Evolutionary conservation across 1,140 invertebrate genomes (phyloP).

Genomic region (Andrena cerasifolii): DNA sequence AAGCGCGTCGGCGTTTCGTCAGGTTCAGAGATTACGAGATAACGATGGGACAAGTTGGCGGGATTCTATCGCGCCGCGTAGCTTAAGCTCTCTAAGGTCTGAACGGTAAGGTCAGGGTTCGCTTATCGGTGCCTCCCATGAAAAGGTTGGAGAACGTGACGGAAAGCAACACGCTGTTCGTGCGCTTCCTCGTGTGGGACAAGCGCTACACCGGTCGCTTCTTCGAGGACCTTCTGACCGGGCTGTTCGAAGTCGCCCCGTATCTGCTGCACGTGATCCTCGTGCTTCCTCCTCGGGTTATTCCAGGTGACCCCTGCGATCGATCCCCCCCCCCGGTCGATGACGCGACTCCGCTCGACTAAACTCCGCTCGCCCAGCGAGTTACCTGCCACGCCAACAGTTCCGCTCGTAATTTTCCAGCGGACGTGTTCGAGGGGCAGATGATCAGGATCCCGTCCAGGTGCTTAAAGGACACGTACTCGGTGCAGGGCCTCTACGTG

Average conservation of each 20-base stretch:
- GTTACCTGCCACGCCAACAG: background rate
- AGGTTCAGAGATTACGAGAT: no score
- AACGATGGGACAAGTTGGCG: no score
- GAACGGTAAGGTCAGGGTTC: background rate
- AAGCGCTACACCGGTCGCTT: conserved; percentile 78
- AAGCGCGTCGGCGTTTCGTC: conserved; percentile 34
- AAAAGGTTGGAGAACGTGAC: conserved; percentile 74
- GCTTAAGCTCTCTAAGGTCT: no score
- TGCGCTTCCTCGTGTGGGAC: conserved; percentile 83
- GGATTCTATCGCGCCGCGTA: no score
- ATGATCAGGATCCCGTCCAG: conserved; percentile 62
- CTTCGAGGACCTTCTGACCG: conserved; percentile 81
- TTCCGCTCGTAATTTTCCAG: conserved; percentile 52
- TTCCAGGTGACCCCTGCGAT: conserved; percentile 68
- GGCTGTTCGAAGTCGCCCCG: conserved; percentile 82
- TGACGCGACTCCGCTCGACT: background rate
- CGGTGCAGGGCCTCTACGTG: conserved; percentile 71
- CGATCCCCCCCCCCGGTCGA: background rate
- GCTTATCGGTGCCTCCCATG: background rate
- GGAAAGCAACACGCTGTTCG: conserved; percentile 82
- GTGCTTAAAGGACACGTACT: conserved; percentile 1
- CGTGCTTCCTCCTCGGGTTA: conserved; percentile 79
- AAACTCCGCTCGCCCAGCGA: no score
- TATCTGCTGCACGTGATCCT: conserved; percentile 82
- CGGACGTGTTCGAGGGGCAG: conserved; percentile 54